phyloP scores from a whole-genome alignment of 2,113 vertebrate species.

The Upupa epops region DNA sequence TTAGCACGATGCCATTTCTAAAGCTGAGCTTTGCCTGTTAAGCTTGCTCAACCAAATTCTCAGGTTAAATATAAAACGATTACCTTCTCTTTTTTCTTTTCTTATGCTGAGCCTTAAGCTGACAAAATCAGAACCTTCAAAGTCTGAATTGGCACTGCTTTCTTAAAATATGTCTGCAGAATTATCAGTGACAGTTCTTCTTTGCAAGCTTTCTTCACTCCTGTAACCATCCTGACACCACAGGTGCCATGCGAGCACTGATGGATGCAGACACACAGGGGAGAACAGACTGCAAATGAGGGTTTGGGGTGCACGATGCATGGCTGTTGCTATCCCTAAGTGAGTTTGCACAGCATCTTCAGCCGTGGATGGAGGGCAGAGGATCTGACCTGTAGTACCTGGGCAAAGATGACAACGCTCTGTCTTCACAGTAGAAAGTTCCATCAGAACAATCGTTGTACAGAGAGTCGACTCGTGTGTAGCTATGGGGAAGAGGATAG shows the following conservation, averaged over 20 bases:
- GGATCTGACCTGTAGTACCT: neutral
- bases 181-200: neutral
- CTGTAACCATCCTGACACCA: neutral
- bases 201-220: neutral
- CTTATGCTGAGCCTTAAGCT: neutral
- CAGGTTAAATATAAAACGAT: constrained; percentile 19
- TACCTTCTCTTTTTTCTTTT: neutral
- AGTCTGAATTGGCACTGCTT: neutral
- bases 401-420: neutral
- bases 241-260: accelerated
- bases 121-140: neutral
- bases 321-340: neutral
- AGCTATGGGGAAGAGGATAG: neutral
- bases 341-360: neutral
- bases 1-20: neutral
- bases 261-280: neutral
- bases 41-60: neutral
- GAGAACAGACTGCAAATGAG: accelerated
- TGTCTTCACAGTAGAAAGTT: neutral
- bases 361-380: neutral
- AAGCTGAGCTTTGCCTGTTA: constrained; percentile 7
- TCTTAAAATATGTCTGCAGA: neutral
- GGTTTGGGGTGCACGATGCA: neutral
- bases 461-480: neutral
- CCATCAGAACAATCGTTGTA: neutral